These are phyloP conservation scores for Schrankia costaestrigalis DNA, from an alignment of 2,888 invertebrate species.

Conservation along the genomic window DNA sequence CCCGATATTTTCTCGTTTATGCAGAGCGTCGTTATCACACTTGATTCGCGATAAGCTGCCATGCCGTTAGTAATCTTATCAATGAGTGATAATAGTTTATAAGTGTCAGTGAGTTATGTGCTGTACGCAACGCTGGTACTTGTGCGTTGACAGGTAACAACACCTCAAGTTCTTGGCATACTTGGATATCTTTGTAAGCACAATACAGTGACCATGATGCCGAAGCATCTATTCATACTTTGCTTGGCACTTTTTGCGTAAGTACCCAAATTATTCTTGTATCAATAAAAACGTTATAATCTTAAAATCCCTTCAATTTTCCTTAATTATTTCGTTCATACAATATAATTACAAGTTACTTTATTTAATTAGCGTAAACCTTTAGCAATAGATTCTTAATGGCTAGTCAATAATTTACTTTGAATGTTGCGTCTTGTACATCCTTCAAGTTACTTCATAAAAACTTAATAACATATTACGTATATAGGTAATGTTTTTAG, in stretches of 20 bases:
- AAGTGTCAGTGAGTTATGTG: conserved; percentile 78
- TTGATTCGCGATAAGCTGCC: conserved; percentile 76
- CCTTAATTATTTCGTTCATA: too few species aligned
- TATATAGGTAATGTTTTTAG: background rate
- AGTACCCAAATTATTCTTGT: conserved; percentile 52
- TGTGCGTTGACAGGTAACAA: conserved; percentile 57
- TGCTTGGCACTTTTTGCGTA: conserved; percentile 56
- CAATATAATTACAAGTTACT: too few species aligned
- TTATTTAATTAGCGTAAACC: too few species aligned
- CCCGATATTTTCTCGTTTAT: conserved; percentile 58
- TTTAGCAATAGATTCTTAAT: too few species aligned
- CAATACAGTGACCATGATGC: conserved; percentile 58
- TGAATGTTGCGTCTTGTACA: too few species aligned
- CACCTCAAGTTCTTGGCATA: conserved; percentile 53
- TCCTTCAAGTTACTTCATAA: too few species aligned
- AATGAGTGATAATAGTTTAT: conserved; percentile 76
- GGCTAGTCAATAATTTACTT: too few species aligned
- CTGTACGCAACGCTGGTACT: conserved; percentile 62
- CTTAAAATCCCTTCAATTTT: too few species aligned
- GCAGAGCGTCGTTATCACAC: conserved; percentile 65
- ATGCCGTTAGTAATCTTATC: conserved; percentile 76
- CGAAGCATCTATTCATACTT: conserved; percentile 50
- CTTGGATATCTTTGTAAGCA: conserved; percentile 38
- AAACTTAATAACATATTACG: background rate
- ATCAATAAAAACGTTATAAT: too few species aligned